These are phyloP conservation scores for Gibbula magus DNA, from an alignment of 2,888 invertebrate genomes.

Conservation along the genomic window DNA sequence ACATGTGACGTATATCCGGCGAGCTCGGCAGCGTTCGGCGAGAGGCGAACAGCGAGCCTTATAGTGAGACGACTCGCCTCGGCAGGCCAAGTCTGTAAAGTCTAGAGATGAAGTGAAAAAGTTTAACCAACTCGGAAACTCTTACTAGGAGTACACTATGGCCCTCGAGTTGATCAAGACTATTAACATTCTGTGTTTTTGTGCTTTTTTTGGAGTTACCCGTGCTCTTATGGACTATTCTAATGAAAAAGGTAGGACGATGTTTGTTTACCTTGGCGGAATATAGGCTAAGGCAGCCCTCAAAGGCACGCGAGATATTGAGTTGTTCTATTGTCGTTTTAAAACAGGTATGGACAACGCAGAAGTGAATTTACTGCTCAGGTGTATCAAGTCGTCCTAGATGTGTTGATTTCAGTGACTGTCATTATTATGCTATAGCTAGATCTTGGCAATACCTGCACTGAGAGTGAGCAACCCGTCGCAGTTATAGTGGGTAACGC, in stretches of 20 bases:
- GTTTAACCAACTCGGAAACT: background rate
- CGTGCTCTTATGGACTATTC: background rate
- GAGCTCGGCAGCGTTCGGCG: background rate
- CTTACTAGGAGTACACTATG: background rate
- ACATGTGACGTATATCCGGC: constrained; percentile 1
- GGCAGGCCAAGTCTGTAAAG: background rate
- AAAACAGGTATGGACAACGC: background rate
- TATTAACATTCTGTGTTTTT: background rate
- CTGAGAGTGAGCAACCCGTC: too few species aligned
- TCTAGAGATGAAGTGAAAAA: background rate
- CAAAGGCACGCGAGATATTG: background rate
- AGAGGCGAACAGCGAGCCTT: background rate
- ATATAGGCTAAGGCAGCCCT: background rate
- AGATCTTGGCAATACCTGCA: too few species aligned
- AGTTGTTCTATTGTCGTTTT: background rate
- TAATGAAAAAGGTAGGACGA: background rate
- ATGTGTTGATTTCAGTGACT: too few species aligned
- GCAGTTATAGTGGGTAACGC: too few species aligned
- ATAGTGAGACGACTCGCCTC: background rate
- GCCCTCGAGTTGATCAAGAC: background rate
- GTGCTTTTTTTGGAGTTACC: constrained; percentile 13
- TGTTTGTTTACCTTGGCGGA: background rate
- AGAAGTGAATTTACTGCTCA: background rate
- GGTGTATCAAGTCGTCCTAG: too few species aligned
- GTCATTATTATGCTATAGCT: too few species aligned